These are phyloP conservation scores for Chaenocephalus aceratus DNA, from an alignment of 2,113 vertebrate genomes.

Conservation along the genomic window DNA sequence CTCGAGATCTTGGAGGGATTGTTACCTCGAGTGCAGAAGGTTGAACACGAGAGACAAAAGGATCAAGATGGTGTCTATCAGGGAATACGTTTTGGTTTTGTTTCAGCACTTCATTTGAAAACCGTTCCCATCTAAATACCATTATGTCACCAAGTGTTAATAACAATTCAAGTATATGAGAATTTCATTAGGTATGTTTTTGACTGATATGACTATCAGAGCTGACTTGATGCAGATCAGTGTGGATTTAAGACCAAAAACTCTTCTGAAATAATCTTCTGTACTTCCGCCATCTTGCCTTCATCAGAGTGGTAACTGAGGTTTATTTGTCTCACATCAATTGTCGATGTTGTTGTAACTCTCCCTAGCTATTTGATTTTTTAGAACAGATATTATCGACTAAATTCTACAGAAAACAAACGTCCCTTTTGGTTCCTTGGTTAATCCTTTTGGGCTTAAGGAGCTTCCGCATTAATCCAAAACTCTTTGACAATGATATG, in stretches of 20 bases:
- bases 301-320: neutral
- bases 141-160: neutral
- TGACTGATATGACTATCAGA: neutral
- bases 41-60: constrained; percentile 25
- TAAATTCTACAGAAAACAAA: neutral
- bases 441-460: neutral
- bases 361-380: too few species aligned
- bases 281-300: neutral
- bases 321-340: neutral
- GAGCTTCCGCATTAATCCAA: neutral
- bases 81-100: constrained; percentile 9
- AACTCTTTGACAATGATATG: neutral
- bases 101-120: neutral
- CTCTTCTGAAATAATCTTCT: neutral
- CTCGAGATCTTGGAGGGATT: constrained; percentile 47
- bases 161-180: neutral
- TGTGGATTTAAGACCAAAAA: neutral
- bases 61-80: neutral
- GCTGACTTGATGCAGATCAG: neutral
- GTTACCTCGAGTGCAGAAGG: constrained; percentile 33
- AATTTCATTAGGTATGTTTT: neutral
- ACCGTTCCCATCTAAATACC: neutral
- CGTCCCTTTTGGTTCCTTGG: neutral
- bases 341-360: too few species aligned
- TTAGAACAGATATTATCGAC: neutral